Base-by-base conservation (phyloP, 2,888 invertebrate genomes). In the Metallyticus violacea region DNA sequence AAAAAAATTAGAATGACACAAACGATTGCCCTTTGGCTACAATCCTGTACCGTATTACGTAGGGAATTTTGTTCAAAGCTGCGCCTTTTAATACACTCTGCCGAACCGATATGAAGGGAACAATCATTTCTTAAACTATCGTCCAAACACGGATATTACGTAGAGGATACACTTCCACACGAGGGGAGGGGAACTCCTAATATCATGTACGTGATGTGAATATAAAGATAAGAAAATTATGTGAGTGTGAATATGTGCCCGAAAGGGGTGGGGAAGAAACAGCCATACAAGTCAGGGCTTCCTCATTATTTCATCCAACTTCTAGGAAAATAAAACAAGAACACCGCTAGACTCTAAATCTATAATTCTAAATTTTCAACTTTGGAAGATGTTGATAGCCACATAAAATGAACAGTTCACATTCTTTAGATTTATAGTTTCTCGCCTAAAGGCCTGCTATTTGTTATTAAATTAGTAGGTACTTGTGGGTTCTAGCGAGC, bases 61-160 rank as follows among this genome's bases (percentile, higher is more conserved):
- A 62, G 40, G 22, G 40, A 62, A 62, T 62, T 62, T 62, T 62
- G 40, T 62, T 62, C 40, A 62, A 62, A 62, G 40, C 40, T 22
- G 40, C 40, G 7, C 40, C 40, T 62, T 62, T 15, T 62, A 62
- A 62, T 62, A 62, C 40, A 62, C 40, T 62, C 40, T 62, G 40
- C 40, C 40, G 40, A 62, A 62, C 40, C 79, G 26, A 28, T 26
- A 28, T 28, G 79, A 79, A 28, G 4, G 81, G 81, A 81, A 81
- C 81, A 81, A 81, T 28, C 81, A 81, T 28, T 81, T 2, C 9
- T 81, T 81, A 27, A 40, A 27, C 81, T 6, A 27, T 27, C 81
- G 81, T 81, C 81, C 81, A 81, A 81, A 81, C 81, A 81, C 81
- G 81, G n/a, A 81, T 81, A 81, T 81, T 81, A 81, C 28, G 81